These are phyloP conservation scores for Bothrops alternatus DNA, from an alignment of 2,797 vertebrate genomes.

Conservation along the genomic window DNA sequence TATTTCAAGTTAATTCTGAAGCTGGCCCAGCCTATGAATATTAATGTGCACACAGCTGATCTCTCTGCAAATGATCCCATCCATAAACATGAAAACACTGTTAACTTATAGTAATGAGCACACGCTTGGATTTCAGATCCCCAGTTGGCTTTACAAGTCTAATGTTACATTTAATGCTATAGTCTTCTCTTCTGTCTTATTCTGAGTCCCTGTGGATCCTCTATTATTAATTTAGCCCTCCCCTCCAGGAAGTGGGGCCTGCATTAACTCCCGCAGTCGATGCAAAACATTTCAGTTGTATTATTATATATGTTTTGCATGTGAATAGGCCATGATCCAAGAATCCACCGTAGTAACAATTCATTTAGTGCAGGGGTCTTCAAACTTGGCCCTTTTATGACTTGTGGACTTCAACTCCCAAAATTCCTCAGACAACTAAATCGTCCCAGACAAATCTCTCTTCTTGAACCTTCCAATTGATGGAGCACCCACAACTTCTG, in stretches of 20 bases:
- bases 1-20: constrained; percentile 35
- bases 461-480: too few species aligned
- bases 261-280: background rate
- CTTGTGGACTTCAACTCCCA: too few species aligned
- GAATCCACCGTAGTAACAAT: background rate
- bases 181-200: background rate
- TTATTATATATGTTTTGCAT: background rate
- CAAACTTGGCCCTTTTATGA: too few species aligned
- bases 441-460: too few species aligned
- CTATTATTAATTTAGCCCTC: background rate
- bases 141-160: constrained; percentile 27
- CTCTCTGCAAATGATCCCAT: constrained; percentile 52
- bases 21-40: constrained; percentile 60
- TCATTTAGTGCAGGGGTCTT: background rate
- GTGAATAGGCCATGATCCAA: background rate
- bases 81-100: constrained; percentile 58
- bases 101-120: constrained; percentile 50
- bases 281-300: background rate
- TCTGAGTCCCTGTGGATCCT: background rate
- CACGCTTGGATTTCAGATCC: constrained; percentile 27
- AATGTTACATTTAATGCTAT: constrained; percentile 34
- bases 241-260: background rate
- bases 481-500: too few species aligned
- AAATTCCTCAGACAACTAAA: too few species aligned
- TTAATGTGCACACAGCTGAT: constrained; percentile 51